phyloP scores from a whole-genome alignment of 2,797 vertebrate genomes.

The Hydrolagus colliei region DNA sequence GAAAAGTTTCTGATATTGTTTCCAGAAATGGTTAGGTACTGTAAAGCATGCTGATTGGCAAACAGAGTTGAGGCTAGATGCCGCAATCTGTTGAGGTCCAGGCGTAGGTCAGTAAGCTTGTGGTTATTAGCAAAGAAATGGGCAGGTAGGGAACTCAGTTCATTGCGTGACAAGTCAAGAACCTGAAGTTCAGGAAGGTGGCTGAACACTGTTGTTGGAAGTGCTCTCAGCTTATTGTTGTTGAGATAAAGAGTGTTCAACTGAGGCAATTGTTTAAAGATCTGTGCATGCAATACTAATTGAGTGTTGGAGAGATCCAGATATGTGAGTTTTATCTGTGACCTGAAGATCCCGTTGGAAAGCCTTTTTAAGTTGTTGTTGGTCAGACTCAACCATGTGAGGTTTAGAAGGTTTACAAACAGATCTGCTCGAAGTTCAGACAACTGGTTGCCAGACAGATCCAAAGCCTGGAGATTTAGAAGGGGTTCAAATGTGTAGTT shows the following conservation, averaged over 20 bases:
- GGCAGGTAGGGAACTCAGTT: not conserved
- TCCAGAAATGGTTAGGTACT: not conserved
- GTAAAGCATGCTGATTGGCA: not conserved
- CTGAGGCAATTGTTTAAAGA: not conserved
- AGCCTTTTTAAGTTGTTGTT: not conserved
- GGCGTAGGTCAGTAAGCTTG: not conserved
- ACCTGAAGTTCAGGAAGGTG: not conserved
- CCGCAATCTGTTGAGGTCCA: not conserved
- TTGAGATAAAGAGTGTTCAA: not conserved
- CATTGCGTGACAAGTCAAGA: not conserved
- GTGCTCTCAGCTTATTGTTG: not conserved
- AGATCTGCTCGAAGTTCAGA: not conserved
- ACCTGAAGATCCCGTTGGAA: not conserved
- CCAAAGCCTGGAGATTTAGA: not conserved
- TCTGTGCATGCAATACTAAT: not conserved
- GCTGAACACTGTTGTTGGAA: not conserved
- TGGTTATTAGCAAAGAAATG: not conserved
- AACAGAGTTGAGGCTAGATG: not conserved
- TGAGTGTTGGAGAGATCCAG: conserved; percentile 9
- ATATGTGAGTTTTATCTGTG: not conserved
- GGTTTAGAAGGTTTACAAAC: not conserved
- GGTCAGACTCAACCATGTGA: conserved; percentile 12
- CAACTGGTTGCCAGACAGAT: not conserved
- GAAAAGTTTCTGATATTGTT: not conserved
- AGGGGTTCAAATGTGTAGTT: conserved; percentile 1